Evolutionary conservation across 2,888 invertebrate genomes (phyloP), one percentile per base, ranked within the genome.

Genomic region (Dorcus parallelipipedus): DNA sequence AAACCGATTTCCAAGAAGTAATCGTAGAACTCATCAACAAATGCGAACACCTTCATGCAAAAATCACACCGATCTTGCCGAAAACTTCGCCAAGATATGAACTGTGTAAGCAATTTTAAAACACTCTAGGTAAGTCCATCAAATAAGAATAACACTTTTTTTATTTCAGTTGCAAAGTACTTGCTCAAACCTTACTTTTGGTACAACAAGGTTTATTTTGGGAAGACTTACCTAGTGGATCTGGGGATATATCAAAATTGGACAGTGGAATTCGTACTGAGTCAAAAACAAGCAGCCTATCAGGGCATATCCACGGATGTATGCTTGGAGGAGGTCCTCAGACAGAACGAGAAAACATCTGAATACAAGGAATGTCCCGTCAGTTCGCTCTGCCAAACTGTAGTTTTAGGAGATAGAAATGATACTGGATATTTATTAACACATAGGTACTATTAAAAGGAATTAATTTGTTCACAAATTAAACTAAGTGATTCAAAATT

Each of bases 371-470:
- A 59, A 9, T 72, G 73, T 54, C 54, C 57, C 38, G 42, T 70
- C 1, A 68, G 69, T 50, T 3, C 42, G 6, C 57, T 62, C 23
- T 69, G 64, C 67, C 62, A 66, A 54, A 66, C 65, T 64, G 68
- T 74, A 63, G 65, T 70, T 62, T 64, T 72, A 45, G 58, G 39
- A 6, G 49, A 62, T 23, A 59, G 73, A 58, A 55, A 64, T 9
- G 73, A 74, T 60, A 62, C 56, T 9, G 69, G 70, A 54, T 74
- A 74, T 61, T 58, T 73, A 17, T 57, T 73, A 52, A 70, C 73
- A 6, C 73, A 74, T 56, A 67, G 72, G 70, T 71, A 64, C 17
- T 40, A 10, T 17, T 9, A 38, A 17, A 40, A 20, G 3, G 17
- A n/a, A n/a, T n/a, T n/a, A n/a, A n/a, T n/a, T n/a, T n/a, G n/a